Percentiles rank a stretch among this genome's conserved stretches.
phyloP scores from a whole-genome alignment of 2,888 invertebrate species.

The Tetrapedia diversipes region DNA sequence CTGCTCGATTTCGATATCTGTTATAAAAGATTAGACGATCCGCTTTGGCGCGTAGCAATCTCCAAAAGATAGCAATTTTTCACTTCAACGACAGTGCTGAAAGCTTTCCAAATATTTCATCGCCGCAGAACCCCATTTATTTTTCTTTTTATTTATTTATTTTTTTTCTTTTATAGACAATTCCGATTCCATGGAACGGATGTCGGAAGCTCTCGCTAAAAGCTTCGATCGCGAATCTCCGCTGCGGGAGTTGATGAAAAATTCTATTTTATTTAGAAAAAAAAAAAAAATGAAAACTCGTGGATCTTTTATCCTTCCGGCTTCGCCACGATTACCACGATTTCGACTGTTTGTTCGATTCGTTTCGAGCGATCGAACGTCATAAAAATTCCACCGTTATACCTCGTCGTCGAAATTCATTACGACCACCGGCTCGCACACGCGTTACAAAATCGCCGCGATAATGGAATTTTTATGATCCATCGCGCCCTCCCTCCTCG shows the following conservation, averaged over 20 bases:
- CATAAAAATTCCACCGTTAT: slow-evolving; percentile 33
- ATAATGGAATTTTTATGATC: slow-evolving; percentile 24
- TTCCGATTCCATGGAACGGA: too few species aligned
- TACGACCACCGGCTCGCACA: background rate
- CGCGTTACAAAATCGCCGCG: slow-evolving; percentile 1
- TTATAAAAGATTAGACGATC: too few species aligned
- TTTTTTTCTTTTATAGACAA: too few species aligned
- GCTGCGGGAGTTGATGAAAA: background rate
- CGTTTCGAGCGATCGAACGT: slow-evolving; percentile 20
- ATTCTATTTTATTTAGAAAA: background rate
- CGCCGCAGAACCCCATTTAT: too few species aligned
- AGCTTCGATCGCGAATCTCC: background rate
- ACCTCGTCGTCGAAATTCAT: slow-evolving; percentile 20
- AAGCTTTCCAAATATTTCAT: too few species aligned
- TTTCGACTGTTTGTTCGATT: background rate
- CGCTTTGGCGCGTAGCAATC: too few species aligned
- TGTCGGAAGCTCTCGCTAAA: too few species aligned
- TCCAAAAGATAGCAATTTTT: too few species aligned
- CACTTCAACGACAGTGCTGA: too few species aligned
- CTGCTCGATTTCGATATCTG: too few species aligned
- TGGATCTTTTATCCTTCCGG: background rate
- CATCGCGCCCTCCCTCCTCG: too few species aligned
- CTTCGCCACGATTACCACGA: background rate
- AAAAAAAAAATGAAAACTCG: background rate
- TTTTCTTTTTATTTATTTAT: too few species aligned